Evolutionary conservation across 2,888 invertebrate genomes (phyloP), one percentile per base, ranked within the genome.

Genomic region (Tanytarsus gracilentus): DNA sequence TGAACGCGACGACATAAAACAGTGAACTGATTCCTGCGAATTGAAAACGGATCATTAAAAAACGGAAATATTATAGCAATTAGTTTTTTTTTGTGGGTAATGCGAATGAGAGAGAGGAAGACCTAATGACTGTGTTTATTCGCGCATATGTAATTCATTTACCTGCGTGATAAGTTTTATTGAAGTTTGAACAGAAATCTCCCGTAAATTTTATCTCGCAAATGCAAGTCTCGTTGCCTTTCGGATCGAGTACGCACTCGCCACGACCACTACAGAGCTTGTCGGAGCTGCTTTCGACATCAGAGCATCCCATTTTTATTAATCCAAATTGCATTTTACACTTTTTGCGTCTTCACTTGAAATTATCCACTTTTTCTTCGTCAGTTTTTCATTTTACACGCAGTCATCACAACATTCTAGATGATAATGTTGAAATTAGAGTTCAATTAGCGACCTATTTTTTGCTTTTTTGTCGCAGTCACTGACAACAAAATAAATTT

Each of bases 161-260:
- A 71, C 78, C 77, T 26, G 78, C 79, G 68, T 82, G 88, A 69
- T 92, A 93, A 27, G 87, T 86, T 66, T 89, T 72, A 75, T 93
- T 92, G 64, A 86, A 88, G 26, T 85, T 84, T 62, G 85, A 84
- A 71, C 93, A 89, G 68, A 86, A 82, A 62, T 86, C 84, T 8
- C 93, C 93, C 62, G 90, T 80, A 72, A 86, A 94, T 61, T 84
- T 80, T 67, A 93, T 93, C 79, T 92, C 91, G 74, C 93, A 93
- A 66, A 91, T 79, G 71, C 93, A 93, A 60, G 90, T 91, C 64
- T 92, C 92, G 72, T 93, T 90, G 9, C 33, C 33, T 33, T 33
- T 44, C 29, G 58, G 58, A 14, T 30, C 48, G 71, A 88, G n/a
- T n/a, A n/a, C 82, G 74, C 93, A 93, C 76, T 93, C 93, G 18